phyloP scores from a whole-genome alignment of 1,140 invertebrate species.

The Drosophila murphyi region DNA sequence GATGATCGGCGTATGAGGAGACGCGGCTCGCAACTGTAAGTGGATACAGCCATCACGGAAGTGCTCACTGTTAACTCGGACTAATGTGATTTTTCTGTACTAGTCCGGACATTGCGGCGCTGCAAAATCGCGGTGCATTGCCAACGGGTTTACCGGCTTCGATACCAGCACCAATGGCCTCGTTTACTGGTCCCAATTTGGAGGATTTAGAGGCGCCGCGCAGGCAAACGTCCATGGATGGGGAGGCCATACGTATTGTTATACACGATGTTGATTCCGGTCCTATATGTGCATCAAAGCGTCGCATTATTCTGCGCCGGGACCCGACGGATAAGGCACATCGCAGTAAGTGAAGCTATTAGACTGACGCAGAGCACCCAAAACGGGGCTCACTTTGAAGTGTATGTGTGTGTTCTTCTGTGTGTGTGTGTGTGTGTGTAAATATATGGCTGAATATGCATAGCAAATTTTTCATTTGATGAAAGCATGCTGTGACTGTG shows the following conservation, averaged over 20 bases:
- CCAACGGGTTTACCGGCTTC: slow-evolving; percentile 85
- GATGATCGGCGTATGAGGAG: slow-evolving; percentile 90
- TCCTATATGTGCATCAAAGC: slow-evolving; percentile 88
- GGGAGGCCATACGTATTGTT: slow-evolving; percentile 96
- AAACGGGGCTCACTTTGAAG: slow-evolving; percentile 34
- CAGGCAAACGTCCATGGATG: slow-evolving; percentile 93
- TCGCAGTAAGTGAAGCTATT: slow-evolving; percentile 88
- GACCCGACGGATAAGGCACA: slow-evolving; percentile 94
- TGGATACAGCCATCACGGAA: slow-evolving; percentile 49
- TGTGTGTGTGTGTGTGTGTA: slow-evolving; percentile 26
- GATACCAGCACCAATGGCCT: slow-evolving; percentile 85
- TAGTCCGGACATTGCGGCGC: slow-evolving; percentile 90
- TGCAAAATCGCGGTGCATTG: slow-evolving; percentile 87
- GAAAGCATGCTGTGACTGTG: slow-evolving; percentile 11
- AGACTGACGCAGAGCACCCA: neutral
- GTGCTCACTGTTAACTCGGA: neutral
- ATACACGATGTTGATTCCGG: slow-evolving; percentile 95
- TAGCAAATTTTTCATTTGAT: slow-evolving; percentile 46
- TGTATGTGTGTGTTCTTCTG: neutral
- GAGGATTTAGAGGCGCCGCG: slow-evolving; percentile 87
- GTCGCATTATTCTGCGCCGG: slow-evolving; percentile 90
- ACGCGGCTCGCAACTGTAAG: slow-evolving; percentile 92
- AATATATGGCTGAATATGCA: neutral
- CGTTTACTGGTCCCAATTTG: slow-evolving; percentile 85
- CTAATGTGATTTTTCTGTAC: slow-evolving; percentile 33